Evolutionary conservation across 2,888 invertebrate genomes (phyloP).

Genomic region (Ecliptopera silaceata): DNA sequence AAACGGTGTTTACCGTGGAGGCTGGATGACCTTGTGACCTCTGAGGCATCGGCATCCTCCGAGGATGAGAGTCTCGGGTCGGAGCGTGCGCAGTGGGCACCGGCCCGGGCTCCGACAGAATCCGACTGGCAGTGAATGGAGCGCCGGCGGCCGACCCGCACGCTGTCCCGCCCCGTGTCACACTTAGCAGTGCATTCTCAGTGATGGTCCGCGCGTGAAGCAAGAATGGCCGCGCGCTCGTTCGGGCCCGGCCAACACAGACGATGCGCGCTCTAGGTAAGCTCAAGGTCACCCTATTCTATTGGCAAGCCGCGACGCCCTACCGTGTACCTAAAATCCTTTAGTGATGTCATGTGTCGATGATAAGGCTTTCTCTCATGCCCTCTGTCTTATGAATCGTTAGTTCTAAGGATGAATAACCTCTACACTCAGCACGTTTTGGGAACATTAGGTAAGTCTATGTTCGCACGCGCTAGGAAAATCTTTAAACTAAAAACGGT

Average conservation of each 20-base stretch:
- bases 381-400: background rate
- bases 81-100: slow-evolving; percentile 66
- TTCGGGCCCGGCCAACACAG: slow-evolving; percentile 66
- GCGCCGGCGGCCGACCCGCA: slow-evolving; percentile 52
- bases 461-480: background rate
- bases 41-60: slow-evolving; percentile 57
- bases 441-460: slow-evolving; percentile 8
- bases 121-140: slow-evolving; percentile 71
- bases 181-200: slow-evolving; percentile 46
- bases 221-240: slow-evolving; percentile 73
- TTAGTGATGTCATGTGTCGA: slow-evolving; percentile 10
- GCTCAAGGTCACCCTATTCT: slow-evolving; percentile 68
- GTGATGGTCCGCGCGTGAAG: slow-evolving; percentile 66
- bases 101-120: slow-evolving; percentile 68
- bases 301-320: slow-evolving; percentile 39
- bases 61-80: slow-evolving; percentile 59
- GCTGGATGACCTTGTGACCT: slow-evolving; percentile 75
- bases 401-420: background rate
- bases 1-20: slow-evolving; percentile 46
- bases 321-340: background rate
- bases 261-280: slow-evolving; percentile 77
- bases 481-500: background rate
- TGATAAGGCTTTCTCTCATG: background rate
- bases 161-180: slow-evolving; percentile 60
- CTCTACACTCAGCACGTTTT: background rate